Evolutionary conservation across 2,888 invertebrate species (phyloP).

Genomic region (Drosophila kuntzei): DNA sequence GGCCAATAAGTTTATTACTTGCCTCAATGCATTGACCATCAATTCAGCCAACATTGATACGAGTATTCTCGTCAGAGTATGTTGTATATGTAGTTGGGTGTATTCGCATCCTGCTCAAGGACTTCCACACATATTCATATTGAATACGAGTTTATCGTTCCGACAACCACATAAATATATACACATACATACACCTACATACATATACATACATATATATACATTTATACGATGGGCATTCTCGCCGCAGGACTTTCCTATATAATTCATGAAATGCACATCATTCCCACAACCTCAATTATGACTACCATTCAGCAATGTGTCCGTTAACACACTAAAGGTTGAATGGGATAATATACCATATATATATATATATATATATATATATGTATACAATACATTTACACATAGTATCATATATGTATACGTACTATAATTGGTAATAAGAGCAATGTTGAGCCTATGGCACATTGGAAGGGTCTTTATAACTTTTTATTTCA

Average conservation of each 20-base stretch:
- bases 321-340: conserved; percentile 48
- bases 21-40: conserved; percentile 76
- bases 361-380: no score
- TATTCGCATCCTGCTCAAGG: conserved; percentile 57
- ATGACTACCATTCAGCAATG: conserved; percentile 65
- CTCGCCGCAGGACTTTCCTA: conserved; percentile 41
- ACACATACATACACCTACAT: conserved; percentile 32
- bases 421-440: conserved; percentile 12
- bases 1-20: conserved; percentile 82
- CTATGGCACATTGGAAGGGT: not conserved
- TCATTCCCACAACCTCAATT: conserved; percentile 76
- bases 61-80: not conserved
- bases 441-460: conserved; percentile 9
- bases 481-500: conserved; percentile 2
- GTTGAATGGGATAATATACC: conserved; percentile 28
- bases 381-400: conserved; percentile 7
- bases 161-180: conserved; percentile 57
- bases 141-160: conserved; percentile 59
- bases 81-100: conserved; percentile 18
- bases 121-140: conserved; percentile 58
- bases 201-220: conserved; percentile 28
- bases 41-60: conserved; percentile 43
- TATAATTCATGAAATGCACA: conserved; percentile 80
- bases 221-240: conserved; percentile 15
- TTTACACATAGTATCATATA: not conserved